Conservation (phyloP, 2,888 invertebrate genomes). For the Philaethria dido region DNA sequence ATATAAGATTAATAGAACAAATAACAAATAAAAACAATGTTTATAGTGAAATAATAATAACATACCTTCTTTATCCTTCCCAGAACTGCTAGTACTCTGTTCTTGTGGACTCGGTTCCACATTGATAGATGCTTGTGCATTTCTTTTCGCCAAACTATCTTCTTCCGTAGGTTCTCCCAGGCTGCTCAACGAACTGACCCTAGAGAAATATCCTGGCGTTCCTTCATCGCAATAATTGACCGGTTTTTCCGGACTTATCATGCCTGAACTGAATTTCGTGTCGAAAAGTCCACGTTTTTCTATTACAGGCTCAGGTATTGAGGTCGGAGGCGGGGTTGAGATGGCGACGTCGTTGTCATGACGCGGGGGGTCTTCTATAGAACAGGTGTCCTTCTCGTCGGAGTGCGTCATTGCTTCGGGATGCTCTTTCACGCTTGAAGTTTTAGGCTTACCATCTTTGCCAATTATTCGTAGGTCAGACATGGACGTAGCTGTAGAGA, state of each 20-base stretch:
- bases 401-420: conserved; percentile 79
- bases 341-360: conserved; percentile 76
- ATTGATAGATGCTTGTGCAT: conserved; percentile 74
- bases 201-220: conserved; percentile 91
- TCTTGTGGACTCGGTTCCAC: conserved; percentile 66
- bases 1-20: no score
- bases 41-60: no score
- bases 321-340: conserved; percentile 59
- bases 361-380: conserved; percentile 74
- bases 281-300: conserved; percentile 71
- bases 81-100: conserved; percentile 59
- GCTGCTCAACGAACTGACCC: conserved; percentile 85
- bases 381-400: conserved; percentile 78
- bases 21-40: no score
- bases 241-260: conserved; percentile 91
- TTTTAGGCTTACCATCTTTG: conserved; percentile 69
- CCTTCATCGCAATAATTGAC: conserved; percentile 94
- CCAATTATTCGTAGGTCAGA: conserved; percentile 89
- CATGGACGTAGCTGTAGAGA: conserved; percentile 95
- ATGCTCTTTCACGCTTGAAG: conserved; percentile 66
- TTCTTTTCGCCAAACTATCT: conserved; percentile 72
- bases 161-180: conserved; percentile 81
- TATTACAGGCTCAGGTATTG: conserved; percentile 53
- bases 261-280: conserved; percentile 86
- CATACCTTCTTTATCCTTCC: conserved; percentile 78